Evolutionary conservation across 2,797 vertebrate genomes (phyloP), one percentile per base, ranked within the genome.

Genomic region (Mormyrops boulengeri): DNA sequence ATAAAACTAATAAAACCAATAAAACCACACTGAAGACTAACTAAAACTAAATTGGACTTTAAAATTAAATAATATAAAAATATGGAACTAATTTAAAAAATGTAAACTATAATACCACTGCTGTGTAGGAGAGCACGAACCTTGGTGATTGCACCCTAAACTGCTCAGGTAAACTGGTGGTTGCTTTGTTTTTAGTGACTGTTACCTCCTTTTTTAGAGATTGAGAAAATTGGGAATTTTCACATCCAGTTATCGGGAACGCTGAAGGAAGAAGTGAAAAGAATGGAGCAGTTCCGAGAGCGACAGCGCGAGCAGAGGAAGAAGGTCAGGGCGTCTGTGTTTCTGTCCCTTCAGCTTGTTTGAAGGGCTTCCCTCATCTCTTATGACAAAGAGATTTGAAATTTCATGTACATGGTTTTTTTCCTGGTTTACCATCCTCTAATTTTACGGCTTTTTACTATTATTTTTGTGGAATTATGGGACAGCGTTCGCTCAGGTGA

Each of bases 291-390:
- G 50, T 97, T 97, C 93, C 93, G 96, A 30, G 96, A 97, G 92
- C 92, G 96, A 85, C 96, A 97, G 93, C 97, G 96, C 91, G 96
- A 96, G 1, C 95, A 96, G 89, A 94, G 96, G 34, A 96, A 95
- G 90, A 97, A 96, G 96, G 96, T 97, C 8, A 12, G 80, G 7
- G 2, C 22, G 2, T 11, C 12, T 2, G 4, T 17, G 34, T 7
- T 41, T 77, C 14, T 17, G 69, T 7, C 30, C 4, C 5, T 0
- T 22, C 69, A 2, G 69, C 62, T 17, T 77, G 3, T 34, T 30
- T 14, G 11, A 2, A 38, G 14, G 11, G 14, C 2, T 26, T 84
- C 41, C 38, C n/a, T 50, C 38, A n/a, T 50, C 7, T 50, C 7
- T 22, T 50, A 22, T 4, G 19, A 85, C 6, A 9, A 49, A 85